Evolutionary conservation across 2,113 vertebrate species (phyloP), one percentile per base, ranked within the genome.

Genomic region (Globicephala melas): DNA sequence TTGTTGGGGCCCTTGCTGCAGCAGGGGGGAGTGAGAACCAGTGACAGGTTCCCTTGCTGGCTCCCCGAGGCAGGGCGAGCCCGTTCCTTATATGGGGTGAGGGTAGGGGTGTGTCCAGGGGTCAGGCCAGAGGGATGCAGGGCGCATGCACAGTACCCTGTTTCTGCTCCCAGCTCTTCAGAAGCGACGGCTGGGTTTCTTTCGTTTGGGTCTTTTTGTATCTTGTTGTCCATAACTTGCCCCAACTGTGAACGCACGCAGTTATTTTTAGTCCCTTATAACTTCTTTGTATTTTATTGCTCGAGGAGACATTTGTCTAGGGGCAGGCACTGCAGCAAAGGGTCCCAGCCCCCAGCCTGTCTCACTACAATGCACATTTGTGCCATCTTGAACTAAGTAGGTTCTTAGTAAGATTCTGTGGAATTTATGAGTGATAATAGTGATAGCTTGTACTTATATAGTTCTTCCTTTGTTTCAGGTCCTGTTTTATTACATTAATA

Each of bases 61-160:
- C 44, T 76, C 74, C 31, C 44, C 18, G 44, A 20, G 60, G 60
- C 60, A 23, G 60, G 44, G 44, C 17, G 11, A 76, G 28, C 44
- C 31, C 15, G 28, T 50, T 50, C 74, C 44, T 76, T 76, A 12
- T 20, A 11, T 20, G 74, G 9, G 23, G 21, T 21, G 21, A 62
- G 3, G 60, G 23, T 62, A 62, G 9, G 60, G 41, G 8, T 9
- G 3, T 76, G 13, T 31, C 44, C 44, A 76, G 74, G 47, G 31
- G 28, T 20, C 1, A 0, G 28, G 47, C 47, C 18, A 28, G 26
- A 76, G 74, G 10, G 7, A 28, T 50, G 44, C 18, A 31, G 44
- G 8, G 68, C 20, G 8, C 33, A 20, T 68, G 33, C 8, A 0
- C 33, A 0, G 31, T 4, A 4, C 33, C 20, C 20, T 12, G 41